A percentile compares a stretch with the other conserved stretches of the same genome.
phyloP scores from a whole-genome alignment of 2,113 vertebrate species.

The Siphamia tubifer region DNA sequence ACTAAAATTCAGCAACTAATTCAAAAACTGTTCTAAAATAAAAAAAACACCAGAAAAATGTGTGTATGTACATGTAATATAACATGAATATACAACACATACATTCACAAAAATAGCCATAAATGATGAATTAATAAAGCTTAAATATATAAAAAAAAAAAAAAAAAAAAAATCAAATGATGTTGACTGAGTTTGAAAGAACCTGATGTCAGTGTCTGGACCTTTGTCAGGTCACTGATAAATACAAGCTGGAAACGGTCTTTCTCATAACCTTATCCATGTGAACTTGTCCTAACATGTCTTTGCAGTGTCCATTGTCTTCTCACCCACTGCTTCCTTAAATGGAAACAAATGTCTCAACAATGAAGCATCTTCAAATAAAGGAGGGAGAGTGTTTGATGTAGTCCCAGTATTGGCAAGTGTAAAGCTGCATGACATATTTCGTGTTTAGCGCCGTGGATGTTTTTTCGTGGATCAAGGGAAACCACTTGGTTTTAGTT shows the following conservation, averaged over 20 bases:
- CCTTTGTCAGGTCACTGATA: no score
- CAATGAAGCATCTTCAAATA: slow-evolving; percentile 29
- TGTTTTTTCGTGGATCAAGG: slow-evolving; percentile 52
- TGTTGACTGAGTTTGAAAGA: no score
- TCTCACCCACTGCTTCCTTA: slow-evolving; percentile 24
- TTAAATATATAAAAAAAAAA: no score
- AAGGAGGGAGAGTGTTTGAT: slow-evolving; percentile 41
- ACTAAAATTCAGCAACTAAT: no score
- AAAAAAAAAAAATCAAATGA: no score
- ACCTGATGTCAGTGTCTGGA: no score
- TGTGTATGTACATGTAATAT: no score
- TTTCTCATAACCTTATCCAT: background rate
- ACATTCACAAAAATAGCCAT: no score
- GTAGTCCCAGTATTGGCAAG: slow-evolving; percentile 57
- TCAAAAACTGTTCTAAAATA: no score
- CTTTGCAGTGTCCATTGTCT: background rate
- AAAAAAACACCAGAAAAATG: no score
- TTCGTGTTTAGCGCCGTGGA: slow-evolving; percentile 44
- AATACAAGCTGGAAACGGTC: background rate
- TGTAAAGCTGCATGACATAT: slow-evolving; percentile 51
- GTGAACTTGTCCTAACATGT: background rate
- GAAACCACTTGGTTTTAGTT: slow-evolving; percentile 65
- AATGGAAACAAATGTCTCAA: slow-evolving; percentile 47
- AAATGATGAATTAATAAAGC: no score
- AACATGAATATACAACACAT: no score